phyloP scores from a whole-genome alignment of 2,113 vertebrate species.

The Sorex fumeus region DNA sequence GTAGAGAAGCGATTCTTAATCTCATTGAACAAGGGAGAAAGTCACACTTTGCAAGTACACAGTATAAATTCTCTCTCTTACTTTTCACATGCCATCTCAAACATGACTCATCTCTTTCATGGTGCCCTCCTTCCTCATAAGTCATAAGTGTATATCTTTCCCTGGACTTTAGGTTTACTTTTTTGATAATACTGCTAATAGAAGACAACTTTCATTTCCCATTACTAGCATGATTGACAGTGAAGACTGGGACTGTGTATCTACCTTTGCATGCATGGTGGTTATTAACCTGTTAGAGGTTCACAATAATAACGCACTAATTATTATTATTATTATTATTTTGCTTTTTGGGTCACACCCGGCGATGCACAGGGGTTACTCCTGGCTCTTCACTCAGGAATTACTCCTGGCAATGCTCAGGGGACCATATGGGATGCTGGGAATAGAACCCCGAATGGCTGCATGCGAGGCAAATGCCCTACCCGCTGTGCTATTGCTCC shows the following conservation, averaged over 20 bases:
- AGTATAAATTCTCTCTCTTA: background rate
- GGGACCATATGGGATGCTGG: too few relatives aligned
- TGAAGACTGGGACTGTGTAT: background rate
- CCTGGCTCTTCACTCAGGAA: too few relatives aligned
- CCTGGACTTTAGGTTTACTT: background rate
- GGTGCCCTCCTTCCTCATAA: background rate
- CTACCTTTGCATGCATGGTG: background rate
- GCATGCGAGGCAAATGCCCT: too few relatives aligned
- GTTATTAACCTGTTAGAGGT: background rate
- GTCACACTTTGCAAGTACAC: background rate
- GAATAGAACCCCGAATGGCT: too few relatives aligned
- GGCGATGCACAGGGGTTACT: too few relatives aligned
- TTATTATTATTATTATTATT: too few relatives aligned
- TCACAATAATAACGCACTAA: background rate
- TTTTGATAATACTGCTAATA: background rate
- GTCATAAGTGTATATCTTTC: background rate
- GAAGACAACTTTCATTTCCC: slow-evolving; percentile 31
- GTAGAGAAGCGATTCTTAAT: background rate
- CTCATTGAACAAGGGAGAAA: background rate
- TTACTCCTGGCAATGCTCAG: too few relatives aligned
- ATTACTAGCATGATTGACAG: background rate
- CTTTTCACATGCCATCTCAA: background rate
- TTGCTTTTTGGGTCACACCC: too few relatives aligned
- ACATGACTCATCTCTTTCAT: background rate
- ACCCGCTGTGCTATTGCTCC: too few relatives aligned